A percentile compares a stretch with the other conserved stretches of the same genome.
Conservation (phyloP, 2,888 invertebrate species). For the Phyto melanocephala region DNA sequence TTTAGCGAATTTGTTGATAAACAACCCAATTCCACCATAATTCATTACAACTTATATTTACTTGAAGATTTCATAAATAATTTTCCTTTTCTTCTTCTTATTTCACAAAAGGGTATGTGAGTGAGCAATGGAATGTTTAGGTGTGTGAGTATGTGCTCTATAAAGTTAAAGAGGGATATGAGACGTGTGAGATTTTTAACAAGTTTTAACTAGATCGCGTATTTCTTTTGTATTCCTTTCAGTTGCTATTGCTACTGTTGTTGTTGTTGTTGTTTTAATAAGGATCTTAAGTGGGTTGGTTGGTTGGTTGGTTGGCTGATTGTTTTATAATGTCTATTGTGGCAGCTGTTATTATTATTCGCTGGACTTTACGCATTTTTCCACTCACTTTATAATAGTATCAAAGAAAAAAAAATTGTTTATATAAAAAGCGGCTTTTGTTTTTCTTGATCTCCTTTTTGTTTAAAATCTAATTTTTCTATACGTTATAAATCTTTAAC, state of each 20-base stretch:
- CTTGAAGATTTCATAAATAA: slow-evolving; percentile 19
- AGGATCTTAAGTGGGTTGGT: slow-evolving; percentile 62
- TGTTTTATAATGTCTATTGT: slow-evolving; percentile 54
- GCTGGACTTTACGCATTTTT: slow-evolving; percentile 54
- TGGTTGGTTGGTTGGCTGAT: slow-evolving; percentile 54
- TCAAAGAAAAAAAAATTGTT: too few relatives aligned
- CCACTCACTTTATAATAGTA: slow-evolving; percentile 15
- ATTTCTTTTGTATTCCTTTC: not conserved
- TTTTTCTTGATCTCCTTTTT: slow-evolving; percentile 33
- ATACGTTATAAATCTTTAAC: slow-evolving; percentile 56
- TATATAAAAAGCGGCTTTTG: slow-evolving; percentile 26
- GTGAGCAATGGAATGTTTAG: not conserved
- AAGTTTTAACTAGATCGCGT: slow-evolving; percentile 56
- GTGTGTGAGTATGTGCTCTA: not conserved
- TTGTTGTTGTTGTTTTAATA: slow-evolving; percentile 4
- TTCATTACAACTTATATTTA: slow-evolving; percentile 36
- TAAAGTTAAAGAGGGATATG: slow-evolving; percentile 39
- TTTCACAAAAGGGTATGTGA: slow-evolving; percentile 49
- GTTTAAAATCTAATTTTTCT: slow-evolving; percentile 25
- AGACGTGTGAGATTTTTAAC: slow-evolving; percentile 66
- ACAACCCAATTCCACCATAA: not conserved
- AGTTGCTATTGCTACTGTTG: not conserved
- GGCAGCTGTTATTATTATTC: slow-evolving; percentile 51
- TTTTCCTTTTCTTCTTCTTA: slow-evolving; percentile 25
- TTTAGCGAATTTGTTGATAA: slow-evolving; percentile 27